Evolutionary conservation across 2,888 invertebrate species (phyloP), one percentile per base, ranked within the genome.

Genomic region (Aphodius granarius): DNA sequence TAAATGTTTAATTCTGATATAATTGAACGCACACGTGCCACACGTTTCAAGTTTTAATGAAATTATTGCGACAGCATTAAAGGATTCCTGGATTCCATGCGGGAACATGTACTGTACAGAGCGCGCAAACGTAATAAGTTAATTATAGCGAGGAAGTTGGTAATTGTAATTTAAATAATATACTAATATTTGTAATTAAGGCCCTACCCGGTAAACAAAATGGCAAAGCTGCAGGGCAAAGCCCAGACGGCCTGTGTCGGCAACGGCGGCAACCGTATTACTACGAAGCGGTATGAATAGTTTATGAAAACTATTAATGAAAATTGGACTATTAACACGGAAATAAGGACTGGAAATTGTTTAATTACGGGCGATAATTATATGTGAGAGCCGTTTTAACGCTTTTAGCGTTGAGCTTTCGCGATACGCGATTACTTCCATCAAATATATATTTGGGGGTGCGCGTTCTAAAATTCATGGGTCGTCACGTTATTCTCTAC

Each of bases 101-200:
- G 21, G 68, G 68, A 16, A 22, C 21, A n/a, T n/a, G n/a, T 21
- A 22, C 68, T 13, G 16, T 66, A 22, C 68, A 68, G 19, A 22
- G 68, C 21, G 68, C 20, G 68, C 63, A 23, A 85, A 85, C 84
- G 84, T 83, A 85, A 84, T 86, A 85, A 85, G 84, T 85, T 85
- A 86, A 86, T 86, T 85, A 86, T 84, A 82, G 71, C 84, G 79
- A n/a, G 84, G 84, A 85, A 86, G 86, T 86, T 85, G 78, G 85
- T 85, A 86, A 86, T 86, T 86, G 86, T 86, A 85, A 86, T 85
- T 86, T 86, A 85, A 86, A 86, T 86, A 86, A 86, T 86, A 84
- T 84, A 85, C 68, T 84, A 84, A 83, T 85, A 84, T 83, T 84
- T 83, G 84, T 84, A 85, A 86, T 86, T 85, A 85, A 85, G 85